Base-by-base conservation (phyloP, 2,888 invertebrate genomes). In the Cenopis cana region DNA sequence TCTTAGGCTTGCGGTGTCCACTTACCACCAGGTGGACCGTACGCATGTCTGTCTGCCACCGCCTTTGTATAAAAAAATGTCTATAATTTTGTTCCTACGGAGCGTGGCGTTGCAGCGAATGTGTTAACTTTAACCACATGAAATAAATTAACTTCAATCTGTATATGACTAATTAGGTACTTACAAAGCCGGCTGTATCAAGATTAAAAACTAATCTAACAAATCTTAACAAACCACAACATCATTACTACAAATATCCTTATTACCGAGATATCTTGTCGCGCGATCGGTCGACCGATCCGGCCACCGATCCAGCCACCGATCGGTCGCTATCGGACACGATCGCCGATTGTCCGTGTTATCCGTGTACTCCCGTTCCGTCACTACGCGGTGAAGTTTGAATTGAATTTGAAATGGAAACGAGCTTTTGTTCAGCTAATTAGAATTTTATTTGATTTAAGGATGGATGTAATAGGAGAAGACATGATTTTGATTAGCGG, bases 261-360 rank as follows among this genome's bases (percentile, higher is more conserved):
- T 46, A 66, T 70, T 70, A 70, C 57, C n/a, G 59, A 18, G 57
- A 3, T 66, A 70, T 70, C 70, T 59, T 9, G 50, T 59, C 64
- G 29, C 69, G 12, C 69, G 41, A 69, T 66, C 65, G 29, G 49
- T 33, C 69, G 20, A 65, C 65, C 20, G 50, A 70, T 70, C 70
- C 54, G 18, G 52, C 59, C 33, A 74, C 33, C 20, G 50, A 70
- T 70, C 70, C 54, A 14, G 52, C 59, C 33, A 74, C 33, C 73
- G 73, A 76, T 79, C 76, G 74, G 62, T 24, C 36, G 29, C 33
- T 77, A 81, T 79, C 81, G 76, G 76, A 80, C 81, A 79, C 80
- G 76, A 82, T 80, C 80, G 78, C 36, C 59, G 54, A 70, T 70
- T 70, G 65, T 69, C 24, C 20, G 64, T 29, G 5, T 70, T 70